Conservation (phyloP, 2,113 vertebrate genomes). For the Anhinga rufa region DNA sequence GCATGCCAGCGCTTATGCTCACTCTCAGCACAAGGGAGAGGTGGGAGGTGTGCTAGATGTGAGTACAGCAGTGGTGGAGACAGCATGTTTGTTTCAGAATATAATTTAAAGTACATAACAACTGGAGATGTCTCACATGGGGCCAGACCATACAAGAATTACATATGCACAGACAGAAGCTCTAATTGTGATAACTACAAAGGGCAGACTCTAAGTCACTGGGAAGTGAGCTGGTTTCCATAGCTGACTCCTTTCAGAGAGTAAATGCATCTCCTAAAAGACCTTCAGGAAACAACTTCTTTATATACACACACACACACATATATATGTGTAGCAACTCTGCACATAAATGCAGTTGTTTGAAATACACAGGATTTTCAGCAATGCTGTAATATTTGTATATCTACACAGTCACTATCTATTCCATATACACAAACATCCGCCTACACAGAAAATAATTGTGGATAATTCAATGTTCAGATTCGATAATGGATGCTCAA, state of each 20-base stretch:
- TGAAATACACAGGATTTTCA: conserved; percentile 61
- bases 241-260: background rate
- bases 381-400: conserved; percentile 62
- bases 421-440: conserved; percentile 88
- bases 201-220: conserved; percentile 11
- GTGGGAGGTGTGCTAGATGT: background rate
- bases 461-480: conserved; percentile 97
- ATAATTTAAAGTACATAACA: background rate
- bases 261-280: conserved; percentile 48
- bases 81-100: background rate
- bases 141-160: background rate
- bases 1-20: background rate
- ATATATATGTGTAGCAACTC: background rate
- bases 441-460: conserved; percentile 93
- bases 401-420: conserved; percentile 67
- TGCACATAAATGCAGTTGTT: conserved; percentile 39
- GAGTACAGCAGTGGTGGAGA: background rate
- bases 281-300: conserved; percentile 12
- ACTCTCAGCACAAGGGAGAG: background rate
- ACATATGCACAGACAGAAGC: background rate
- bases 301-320: background rate
- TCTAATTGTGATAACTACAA: background rate
- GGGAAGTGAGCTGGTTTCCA: conserved; percentile 22
- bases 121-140: background rate
- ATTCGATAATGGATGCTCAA: conserved; percentile 98